These are phyloP conservation scores for Alaudala cheleensis DNA, from an alignment of 2,113 vertebrate genomes.

Conservation along the genomic window DNA sequence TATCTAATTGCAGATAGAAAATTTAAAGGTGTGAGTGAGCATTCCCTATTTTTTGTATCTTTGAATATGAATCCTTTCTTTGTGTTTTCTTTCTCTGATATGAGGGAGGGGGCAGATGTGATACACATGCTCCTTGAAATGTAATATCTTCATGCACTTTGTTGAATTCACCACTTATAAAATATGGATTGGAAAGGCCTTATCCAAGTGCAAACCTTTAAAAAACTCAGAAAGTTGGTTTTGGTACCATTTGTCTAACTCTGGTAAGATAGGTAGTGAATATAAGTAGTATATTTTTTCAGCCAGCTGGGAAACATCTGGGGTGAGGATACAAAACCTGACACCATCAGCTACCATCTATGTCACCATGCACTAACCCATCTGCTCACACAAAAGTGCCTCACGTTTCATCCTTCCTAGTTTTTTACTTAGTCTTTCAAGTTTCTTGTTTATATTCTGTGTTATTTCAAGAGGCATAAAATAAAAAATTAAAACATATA, in stretches of 20 bases:
- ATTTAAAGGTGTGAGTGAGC: background rate
- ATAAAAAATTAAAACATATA: too few relatives aligned
- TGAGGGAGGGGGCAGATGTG: background rate
- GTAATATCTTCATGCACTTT: background rate
- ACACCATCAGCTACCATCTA: background rate
- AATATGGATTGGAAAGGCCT: background rate
- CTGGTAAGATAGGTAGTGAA: background rate
- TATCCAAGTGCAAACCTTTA: background rate
- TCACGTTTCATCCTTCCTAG: background rate
- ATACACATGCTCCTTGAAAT: background rate
- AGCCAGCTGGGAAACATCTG: background rate
- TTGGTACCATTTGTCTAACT: background rate
- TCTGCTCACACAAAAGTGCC: background rate
- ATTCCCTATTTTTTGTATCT: background rate
- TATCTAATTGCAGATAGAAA: background rate
- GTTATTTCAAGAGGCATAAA: background rate
- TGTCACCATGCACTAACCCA: background rate
- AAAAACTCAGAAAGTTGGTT: background rate
- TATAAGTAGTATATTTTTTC: background rate
- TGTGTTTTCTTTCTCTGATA: background rate
- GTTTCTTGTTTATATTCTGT: background rate
- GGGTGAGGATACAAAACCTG: background rate
- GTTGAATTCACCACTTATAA: background rate
- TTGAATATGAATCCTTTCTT: background rate
- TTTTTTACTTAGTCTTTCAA: background rate